phyloP scores from a whole-genome alignment of 2,113 vertebrate species.

The Plecotus auritus region DNA sequence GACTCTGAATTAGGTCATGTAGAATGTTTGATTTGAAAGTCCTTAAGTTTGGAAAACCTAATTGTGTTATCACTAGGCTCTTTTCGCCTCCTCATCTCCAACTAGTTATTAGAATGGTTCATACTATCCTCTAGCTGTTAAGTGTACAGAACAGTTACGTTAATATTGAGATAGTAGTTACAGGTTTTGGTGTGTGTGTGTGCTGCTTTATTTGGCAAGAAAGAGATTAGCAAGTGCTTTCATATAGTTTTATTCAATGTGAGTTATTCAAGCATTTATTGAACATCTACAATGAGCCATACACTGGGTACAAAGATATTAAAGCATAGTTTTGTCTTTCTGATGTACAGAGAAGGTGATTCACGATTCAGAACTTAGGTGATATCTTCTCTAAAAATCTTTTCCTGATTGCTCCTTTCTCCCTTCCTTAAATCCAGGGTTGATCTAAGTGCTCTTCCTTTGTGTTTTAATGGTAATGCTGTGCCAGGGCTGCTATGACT shows the following conservation, averaged over 20 bases:
- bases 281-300: background rate
- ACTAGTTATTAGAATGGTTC: background rate
- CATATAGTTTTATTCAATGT: constrained; percentile 11
- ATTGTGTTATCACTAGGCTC: background rate
- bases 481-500: background rate
- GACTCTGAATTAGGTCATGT: background rate
- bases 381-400: background rate
- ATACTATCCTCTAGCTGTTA: background rate
- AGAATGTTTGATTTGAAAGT: constrained; percentile 18
- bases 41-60: constrained; percentile 7
- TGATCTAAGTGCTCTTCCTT: background rate
- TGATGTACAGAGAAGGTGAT: background rate
- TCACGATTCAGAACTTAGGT: background rate
- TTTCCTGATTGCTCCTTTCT: background rate
- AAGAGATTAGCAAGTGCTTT: background rate
- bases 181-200: background rate
- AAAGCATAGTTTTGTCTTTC: constrained; percentile 17
- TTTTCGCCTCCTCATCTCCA: background rate
- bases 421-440: background rate
- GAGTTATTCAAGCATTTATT: background rate
- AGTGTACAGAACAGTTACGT: background rate
- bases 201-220: background rate
- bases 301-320: background rate
- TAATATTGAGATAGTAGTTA: constrained; percentile 18
- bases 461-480: background rate